Conservation (phyloP, 2,888 invertebrate genomes). For the Phorcus lineatus region DNA sequence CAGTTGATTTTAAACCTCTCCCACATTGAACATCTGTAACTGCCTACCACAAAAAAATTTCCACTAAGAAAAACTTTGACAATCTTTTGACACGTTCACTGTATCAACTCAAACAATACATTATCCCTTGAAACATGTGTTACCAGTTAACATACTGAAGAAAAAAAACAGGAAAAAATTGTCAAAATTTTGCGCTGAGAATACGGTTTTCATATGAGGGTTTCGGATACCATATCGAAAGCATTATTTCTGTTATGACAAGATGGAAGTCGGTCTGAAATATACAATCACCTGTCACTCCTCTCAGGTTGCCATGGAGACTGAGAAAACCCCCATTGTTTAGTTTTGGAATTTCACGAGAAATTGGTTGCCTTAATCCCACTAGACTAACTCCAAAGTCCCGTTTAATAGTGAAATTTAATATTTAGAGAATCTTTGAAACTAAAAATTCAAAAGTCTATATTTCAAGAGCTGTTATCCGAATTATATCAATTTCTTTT, state of each 20-base stretch:
- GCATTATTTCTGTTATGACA: conserved; percentile 11
- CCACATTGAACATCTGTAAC: neutral
- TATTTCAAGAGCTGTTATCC: too few species aligned
- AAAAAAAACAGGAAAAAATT: conserved; percentile 11
- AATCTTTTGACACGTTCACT: neutral
- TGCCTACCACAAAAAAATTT: neutral
- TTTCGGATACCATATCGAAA: neutral
- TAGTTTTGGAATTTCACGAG: neutral
- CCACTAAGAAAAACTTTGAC: neutral
- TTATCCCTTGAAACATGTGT: neutral
- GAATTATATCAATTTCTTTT: too few species aligned
- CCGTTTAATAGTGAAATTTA: too few species aligned
- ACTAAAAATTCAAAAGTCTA: too few species aligned
- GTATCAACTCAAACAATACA: neutral
- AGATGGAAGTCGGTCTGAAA: neutral
- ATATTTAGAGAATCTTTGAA: too few species aligned
- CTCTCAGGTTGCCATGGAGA: neutral
- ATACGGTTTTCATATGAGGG: neutral
- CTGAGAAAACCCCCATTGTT: neutral
- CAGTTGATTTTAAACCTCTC: neutral
- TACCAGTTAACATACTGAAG: neutral
- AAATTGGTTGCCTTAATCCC: too few species aligned
- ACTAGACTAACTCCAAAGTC: too few species aligned
- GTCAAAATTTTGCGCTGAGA: neutral
- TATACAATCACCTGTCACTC: conserved; percentile 3